A percentile compares a stretch with the other conserved stretches of the same genome.
phyloP scores from a whole-genome alignment of 2,113 vertebrate genomes.

The Daboia siamensis region DNA sequence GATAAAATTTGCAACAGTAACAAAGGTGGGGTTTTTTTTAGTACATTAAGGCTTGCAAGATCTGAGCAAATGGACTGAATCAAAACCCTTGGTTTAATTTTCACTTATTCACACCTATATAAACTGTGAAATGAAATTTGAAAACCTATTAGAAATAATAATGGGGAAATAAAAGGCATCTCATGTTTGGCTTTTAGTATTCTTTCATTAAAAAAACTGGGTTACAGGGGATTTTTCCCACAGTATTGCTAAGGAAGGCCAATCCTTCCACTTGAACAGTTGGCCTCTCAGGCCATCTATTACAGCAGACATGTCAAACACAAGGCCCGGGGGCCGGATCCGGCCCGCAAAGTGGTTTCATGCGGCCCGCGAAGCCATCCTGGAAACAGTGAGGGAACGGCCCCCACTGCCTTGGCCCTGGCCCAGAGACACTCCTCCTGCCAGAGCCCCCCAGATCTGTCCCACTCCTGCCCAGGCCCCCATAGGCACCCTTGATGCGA shows the following conservation, averaged over 20 bases:
- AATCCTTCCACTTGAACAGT: neutral
- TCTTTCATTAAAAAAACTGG: neutral
- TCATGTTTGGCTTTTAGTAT: neutral
- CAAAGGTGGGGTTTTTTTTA: neutral
- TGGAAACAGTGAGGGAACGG: too few relatives aligned
- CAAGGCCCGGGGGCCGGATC: too few relatives aligned
- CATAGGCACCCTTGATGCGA: too few relatives aligned
- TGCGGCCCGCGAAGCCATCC: too few relatives aligned
- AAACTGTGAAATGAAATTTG: neutral
- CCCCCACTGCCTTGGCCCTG: too few relatives aligned
- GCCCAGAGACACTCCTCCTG: too few relatives aligned
- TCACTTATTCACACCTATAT: neutral
- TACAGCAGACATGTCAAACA: too few relatives aligned
- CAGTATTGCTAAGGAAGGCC: neutral
- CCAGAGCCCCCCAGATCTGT: too few relatives aligned
- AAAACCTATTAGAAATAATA: neutral
- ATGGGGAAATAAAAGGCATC: neutral
- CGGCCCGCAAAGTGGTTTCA: too few relatives aligned
- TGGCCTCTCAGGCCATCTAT: neutral
- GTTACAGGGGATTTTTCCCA: neutral
- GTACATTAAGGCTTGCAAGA: neutral
- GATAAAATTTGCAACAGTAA: neutral
- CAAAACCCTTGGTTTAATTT: neutral
- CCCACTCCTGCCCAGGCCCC: too few relatives aligned
- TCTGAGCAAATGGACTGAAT: neutral